Base-by-base conservation (phyloP, 92 coral and sea anemone genomes). In the Porites divaricata region DNA sequence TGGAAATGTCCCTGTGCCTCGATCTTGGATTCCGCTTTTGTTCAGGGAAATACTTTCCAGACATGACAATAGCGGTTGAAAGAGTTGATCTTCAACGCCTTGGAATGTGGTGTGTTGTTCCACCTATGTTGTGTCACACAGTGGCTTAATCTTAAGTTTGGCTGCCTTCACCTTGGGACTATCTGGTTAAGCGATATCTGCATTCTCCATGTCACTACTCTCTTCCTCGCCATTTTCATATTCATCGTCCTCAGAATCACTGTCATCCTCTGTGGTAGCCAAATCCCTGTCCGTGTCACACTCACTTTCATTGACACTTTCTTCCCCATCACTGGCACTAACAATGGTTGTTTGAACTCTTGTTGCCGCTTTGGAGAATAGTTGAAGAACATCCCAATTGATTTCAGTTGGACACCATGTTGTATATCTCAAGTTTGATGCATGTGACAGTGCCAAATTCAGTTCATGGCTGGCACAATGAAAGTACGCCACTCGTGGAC, bases 81-180 rank as follows among this genome's bases (percentile, higher is more conserved):
- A 83, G 1, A 83, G n/a, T n/a, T n/a, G 70, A 81, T 88, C 92
- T 77, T 83, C 89, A 41, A 87, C 87, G 82, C 78, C 90, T 87
- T 90, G 87, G 70, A 91, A 80, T 53, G 89, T 77, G 23, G 91
- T 90, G 78, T 82, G 88, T 65, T 89, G 87, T 67, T 90, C 91
- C 68, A 86, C 93, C 88, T 83, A 91, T 80, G 92, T 77, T 84
- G 92, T 91, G 77, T 88, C 90, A 26, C 90, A 91, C 58, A 91
- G 89, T 50, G 92, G 89, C 90, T 81, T 81, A 67, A 88, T 81
- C 84, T 88, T 88, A 68, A 74, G 63, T 70, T 81, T 91, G 52
- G 92, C 81, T 45, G 86, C 82, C 58, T 88, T 86, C 28, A 63
- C 21, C 74, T 77, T 91, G 8, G 84, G 78, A 70, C 70, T 88